These are phyloP conservation scores for Discoglossus pictus DNA, from an alignment of 2,797 vertebrate genomes.

Conservation along the genomic window DNA sequence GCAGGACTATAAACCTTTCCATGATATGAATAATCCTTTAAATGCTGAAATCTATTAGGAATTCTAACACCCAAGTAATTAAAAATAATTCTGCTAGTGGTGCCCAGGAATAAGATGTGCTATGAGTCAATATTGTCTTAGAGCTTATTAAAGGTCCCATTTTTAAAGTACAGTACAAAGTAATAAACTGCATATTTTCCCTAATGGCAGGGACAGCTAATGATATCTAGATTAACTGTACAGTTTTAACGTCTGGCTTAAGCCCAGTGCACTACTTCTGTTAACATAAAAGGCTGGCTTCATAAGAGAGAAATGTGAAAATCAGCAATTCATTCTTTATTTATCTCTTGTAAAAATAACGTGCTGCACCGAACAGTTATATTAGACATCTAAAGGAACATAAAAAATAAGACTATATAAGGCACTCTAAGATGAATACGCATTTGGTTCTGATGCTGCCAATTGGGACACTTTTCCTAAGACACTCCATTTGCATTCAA, in stretches of 20 bases:
- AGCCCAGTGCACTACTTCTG: conserved; percentile 25
- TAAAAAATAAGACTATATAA: no score
- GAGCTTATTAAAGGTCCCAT: conserved; percentile 52
- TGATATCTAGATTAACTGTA: conserved; percentile 56
- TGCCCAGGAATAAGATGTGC: conserved; percentile 50
- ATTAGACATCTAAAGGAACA: no score
- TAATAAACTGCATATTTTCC: conserved; percentile 55
- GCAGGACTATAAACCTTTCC: conserved; percentile 47
- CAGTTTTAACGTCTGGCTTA: conserved; percentile 46
- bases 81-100: conserved; percentile 56
- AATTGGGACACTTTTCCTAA: no score
- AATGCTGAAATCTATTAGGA: conserved; percentile 54
- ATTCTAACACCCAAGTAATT: conserved; percentile 54
- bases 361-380: no score
- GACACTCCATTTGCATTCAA: no score
- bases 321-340: conserved; percentile 11
- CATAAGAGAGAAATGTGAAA: background rate
- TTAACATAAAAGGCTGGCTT: conserved; percentile 21
- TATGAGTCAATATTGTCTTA: conserved; percentile 49
- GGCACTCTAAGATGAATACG: no score
- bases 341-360: no score
- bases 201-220: conserved; percentile 54
- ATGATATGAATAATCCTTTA: conserved; percentile 57
- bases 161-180: conserved; percentile 56
- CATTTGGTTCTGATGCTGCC: no score